Base-by-base conservation (phyloP, 1,140 invertebrate species). In the Marisa cornuarietis region DNA sequence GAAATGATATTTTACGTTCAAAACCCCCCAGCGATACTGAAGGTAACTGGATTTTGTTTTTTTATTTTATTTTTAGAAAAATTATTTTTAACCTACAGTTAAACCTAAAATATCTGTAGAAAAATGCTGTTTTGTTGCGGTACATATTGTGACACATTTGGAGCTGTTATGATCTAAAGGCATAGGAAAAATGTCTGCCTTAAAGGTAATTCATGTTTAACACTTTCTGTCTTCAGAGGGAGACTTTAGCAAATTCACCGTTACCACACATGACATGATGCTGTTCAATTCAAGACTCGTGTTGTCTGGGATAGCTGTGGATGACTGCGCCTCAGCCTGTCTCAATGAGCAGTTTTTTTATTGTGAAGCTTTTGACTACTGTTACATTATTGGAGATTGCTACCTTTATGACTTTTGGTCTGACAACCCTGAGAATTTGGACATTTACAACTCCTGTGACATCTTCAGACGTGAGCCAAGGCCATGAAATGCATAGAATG, bases 301-400 rank as follows among this genome's bases (percentile, higher is more conserved):
- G 10, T 52, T 84, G 24, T 11, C 63, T 31, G 79, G 79, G 51
- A 62, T 85, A 26, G 84, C 85, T 10, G 85, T 86, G 7, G 85
- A 86, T 54, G 84, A 86, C 26, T 86, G 85, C 61, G 85, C 85
- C 6, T 63, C 76, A 0, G 72, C 82, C 10, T 86, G 85, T 81
- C 31, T 81, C 16, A 24, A 66, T 7, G 76, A 83, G 1, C 49
- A 78, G 52, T 16, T 61, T 1, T 86, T 83, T 65, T 78, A 81
- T 26, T 86, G 85, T 68, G 68, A 82, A 22, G 82, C 83, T 14
- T 86, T 85, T 77, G 76, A 79, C 24, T 86, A 85, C 73, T 86
- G 85, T 73, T 85, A 79, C 73, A 79, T 76, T 22, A 69, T 61
- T 18, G 85, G 85, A 0, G 74, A 81, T 42, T 86, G 85, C 75